Conservation (phyloP, 1,140 invertebrate species). For the Aphelinus atriplicis region DNA sequence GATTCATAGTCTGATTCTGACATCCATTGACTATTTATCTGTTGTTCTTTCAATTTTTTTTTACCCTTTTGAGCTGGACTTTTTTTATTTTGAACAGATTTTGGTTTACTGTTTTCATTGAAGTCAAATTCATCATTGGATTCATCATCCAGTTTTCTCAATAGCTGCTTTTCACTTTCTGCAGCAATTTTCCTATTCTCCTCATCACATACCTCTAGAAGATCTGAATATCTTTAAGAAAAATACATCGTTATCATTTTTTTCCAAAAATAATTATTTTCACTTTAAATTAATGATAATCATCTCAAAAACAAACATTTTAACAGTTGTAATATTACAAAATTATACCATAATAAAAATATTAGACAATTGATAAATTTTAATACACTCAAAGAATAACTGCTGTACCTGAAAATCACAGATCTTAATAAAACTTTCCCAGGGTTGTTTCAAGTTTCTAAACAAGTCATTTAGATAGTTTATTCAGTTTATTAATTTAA, state of each 20-base stretch:
- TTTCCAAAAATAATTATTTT: too few species aligned
- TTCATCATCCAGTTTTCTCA: slow-evolving; percentile 71
- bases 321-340: slow-evolving; percentile 17
- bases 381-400: too few species aligned
- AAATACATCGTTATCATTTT: too few species aligned
- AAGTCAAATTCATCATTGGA: slow-evolving; percentile 67
- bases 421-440: too few species aligned
- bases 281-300: not conserved
- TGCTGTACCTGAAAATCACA: too few species aligned
- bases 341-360: too few species aligned
- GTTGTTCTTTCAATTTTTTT: not conserved
- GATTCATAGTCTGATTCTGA: slow-evolving; percentile 41
- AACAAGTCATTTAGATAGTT: too few species aligned
- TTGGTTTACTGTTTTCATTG: slow-evolving; percentile 52
- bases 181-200: slow-evolving; percentile 74
- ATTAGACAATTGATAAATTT: too few species aligned
- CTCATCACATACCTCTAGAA: slow-evolving; percentile 82
- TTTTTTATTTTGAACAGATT: slow-evolving; percentile 43
- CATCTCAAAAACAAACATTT: not conserved
- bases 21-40: not conserved
- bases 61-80: slow-evolving; percentile 40
- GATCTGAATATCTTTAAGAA: slow-evolving; percentile 70
- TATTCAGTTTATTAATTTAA: too few species aligned
- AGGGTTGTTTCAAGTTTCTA: too few species aligned
- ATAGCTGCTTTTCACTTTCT: slow-evolving; percentile 72